A percentile compares a stretch with the other conserved stretches of the same genome.
Conservation (phyloP, 2,113 vertebrate species). For the Poecile atricapillus region DNA sequence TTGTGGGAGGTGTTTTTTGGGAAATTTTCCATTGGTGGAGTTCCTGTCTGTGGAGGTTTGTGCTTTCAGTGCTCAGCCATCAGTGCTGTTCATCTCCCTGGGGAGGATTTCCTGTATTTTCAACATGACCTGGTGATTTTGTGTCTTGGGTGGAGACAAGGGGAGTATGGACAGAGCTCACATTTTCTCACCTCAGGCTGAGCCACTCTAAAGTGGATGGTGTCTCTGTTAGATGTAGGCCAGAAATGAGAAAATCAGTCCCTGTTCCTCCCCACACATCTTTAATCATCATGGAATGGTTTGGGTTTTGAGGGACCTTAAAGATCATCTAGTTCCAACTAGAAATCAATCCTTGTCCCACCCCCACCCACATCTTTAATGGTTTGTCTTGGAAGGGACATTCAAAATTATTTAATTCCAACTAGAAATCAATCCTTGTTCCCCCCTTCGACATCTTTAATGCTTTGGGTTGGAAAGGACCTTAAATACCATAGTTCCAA, state of each 20-base stretch:
- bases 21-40: neutral
- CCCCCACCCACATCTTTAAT: neutral
- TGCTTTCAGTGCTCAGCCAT: neutral
- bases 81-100: neutral
- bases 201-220: neutral
- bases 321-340: neutral
- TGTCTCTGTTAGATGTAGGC: accelerated
- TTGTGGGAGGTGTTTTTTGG: neutral
- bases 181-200: neutral
- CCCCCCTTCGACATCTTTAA: neutral
- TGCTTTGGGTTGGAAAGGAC: neutral
- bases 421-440: neutral
- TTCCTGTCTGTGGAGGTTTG: neutral
- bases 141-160: neutral
- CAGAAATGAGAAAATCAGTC: neutral
- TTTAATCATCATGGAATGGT: neutral
- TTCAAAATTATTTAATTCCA: neutral
- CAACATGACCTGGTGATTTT: neutral
- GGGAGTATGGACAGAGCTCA: neutral
- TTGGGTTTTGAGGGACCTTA: neutral
- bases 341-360: neutral
- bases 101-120: neutral
- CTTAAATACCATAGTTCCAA: neutral
- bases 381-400: neutral
- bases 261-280: neutral